Evolutionary conservation across 2,113 vertebrate species (phyloP).

Genomic region (Crocuta crocuta): DNA sequence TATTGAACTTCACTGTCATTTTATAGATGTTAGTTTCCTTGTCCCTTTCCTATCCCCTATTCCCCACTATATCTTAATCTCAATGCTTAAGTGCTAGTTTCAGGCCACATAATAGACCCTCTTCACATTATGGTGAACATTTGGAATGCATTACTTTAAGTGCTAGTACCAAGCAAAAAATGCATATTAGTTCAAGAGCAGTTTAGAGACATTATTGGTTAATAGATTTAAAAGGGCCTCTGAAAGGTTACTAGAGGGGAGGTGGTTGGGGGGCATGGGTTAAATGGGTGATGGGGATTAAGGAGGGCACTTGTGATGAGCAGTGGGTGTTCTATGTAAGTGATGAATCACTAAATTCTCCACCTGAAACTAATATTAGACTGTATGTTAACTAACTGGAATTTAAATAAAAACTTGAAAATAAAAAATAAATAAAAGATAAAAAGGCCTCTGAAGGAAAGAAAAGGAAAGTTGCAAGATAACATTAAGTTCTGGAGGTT

Average conservation of each 20-base stretch:
- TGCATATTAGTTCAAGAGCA: neutral
- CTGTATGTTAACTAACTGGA: neutral
- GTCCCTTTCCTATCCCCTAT: neutral
- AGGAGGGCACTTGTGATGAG: neutral
- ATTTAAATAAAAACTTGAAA: neutral
- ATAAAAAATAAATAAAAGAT: neutral
- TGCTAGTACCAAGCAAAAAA: neutral
- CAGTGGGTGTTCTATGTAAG: neutral
- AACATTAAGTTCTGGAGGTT: neutral
- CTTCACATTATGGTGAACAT: neutral
- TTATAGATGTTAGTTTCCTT: neutral
- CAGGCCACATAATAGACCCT: neutral
- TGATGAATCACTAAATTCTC: neutral
- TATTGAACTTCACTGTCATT: neutral
- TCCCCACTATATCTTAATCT: neutral
- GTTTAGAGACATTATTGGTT: neutral
- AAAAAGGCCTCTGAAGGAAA: neutral
- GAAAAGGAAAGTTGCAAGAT: neutral
- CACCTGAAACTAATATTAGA: neutral
- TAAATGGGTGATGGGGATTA: neutral
- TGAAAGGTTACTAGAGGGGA: neutral
- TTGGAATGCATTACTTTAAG: neutral
- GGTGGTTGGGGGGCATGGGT: neutral
- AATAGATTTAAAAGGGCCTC: neutral
- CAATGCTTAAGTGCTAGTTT: neutral